A percentile compares a stretch with the other conserved stretches of the same genome.
Conservation (phyloP, 2,113 vertebrate species). For the Ursus arctos region DNA sequence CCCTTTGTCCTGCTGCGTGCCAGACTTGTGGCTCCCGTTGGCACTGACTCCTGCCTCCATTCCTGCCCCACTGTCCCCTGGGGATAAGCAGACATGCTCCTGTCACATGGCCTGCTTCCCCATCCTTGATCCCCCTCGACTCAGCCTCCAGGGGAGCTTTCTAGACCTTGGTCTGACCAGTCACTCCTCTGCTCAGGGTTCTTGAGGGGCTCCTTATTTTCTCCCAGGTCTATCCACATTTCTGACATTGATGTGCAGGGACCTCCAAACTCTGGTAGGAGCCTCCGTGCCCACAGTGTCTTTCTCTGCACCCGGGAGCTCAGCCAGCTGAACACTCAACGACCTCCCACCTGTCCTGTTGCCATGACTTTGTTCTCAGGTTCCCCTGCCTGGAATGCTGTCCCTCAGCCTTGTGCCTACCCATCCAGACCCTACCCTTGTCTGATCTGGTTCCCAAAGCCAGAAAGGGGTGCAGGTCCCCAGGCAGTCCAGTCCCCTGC, state of each 20-base stretch:
- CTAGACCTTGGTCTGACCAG: neutral
- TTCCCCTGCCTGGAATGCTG: neutral
- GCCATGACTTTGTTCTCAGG: neutral
- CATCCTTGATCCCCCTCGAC: neutral
- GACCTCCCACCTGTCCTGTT: accelerated
- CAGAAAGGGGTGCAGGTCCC: neutral
- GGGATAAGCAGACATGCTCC: neutral
- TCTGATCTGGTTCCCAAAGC: neutral
- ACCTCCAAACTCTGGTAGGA: neutral
- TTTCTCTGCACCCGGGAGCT: neutral
- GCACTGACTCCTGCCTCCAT: neutral
- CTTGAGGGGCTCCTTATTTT: neutral
- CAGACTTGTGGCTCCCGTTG: neutral
- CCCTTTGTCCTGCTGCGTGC: neutral
- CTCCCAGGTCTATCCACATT: neutral
- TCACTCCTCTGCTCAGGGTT: neutral
- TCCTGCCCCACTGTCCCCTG: neutral
- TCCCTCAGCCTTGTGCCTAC: neutral
- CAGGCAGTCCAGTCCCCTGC: neutral
- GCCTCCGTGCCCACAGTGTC: neutral
- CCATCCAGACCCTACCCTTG: neutral
- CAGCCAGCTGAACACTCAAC: neutral
- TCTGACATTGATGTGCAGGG: neutral
- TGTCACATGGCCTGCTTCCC: neutral
- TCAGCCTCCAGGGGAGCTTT: neutral